Conservation (phyloP, 2,888 invertebrate species). For the Himalopsyche anomala region DNA sequence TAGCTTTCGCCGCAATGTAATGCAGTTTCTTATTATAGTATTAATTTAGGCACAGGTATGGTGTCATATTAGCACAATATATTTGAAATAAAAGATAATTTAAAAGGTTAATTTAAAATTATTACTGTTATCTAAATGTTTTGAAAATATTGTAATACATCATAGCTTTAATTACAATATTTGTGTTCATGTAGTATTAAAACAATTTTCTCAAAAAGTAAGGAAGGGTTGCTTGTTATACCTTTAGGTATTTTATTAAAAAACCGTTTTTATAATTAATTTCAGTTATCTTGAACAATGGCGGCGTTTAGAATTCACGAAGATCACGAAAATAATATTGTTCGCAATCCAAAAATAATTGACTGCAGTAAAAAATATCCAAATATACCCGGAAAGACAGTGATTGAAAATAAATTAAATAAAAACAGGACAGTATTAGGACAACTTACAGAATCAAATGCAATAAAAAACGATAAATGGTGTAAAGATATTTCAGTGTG, state of each 20-base stretch:
- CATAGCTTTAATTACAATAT: too few relatives aligned
- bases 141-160: too few relatives aligned
- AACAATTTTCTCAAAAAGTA: too few relatives aligned
- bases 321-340: conserved; percentile 54
- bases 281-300: conserved; percentile 39
- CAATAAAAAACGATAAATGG: neutral
- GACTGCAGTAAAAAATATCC: conserved; percentile 27
- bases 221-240: too few relatives aligned
- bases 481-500: neutral
- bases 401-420: conserved; percentile 3
- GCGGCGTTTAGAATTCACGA: conserved; percentile 63
- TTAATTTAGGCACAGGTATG: neutral
- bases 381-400: conserved; percentile 48
- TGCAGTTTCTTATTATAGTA: neutral
- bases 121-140: too few relatives aligned
- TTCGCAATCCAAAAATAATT: conserved; percentile 50
- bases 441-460: conserved; percentile 53
- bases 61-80: too few relatives aligned
- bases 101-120: too few relatives aligned
- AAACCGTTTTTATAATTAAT: too few relatives aligned
- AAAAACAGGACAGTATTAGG: conserved; percentile 61
- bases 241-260: too few relatives aligned
- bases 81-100: too few relatives aligned
- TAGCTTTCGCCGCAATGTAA: neutral
- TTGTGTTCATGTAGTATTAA: too few relatives aligned